Percentiles rank a stretch among this genome's conserved stretches.
Conservation (phyloP, 2,113 vertebrate species). For the Burhinus oedicnemus region DNA sequence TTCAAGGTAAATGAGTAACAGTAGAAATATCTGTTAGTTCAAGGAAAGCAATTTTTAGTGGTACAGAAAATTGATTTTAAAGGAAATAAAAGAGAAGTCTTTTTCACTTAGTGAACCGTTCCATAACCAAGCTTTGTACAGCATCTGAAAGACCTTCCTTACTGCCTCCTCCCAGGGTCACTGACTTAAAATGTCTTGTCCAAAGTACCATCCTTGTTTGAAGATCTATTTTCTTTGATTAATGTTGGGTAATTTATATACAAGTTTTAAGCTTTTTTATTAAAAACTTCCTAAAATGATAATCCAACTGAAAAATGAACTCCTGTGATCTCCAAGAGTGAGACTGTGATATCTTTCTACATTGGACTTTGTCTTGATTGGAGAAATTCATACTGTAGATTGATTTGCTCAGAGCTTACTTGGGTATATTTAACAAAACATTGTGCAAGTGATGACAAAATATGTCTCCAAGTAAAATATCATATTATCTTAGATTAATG, state of each 20-base stretch:
- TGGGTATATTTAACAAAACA: not conserved
- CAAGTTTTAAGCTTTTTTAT: not conserved
- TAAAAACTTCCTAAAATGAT: not conserved
- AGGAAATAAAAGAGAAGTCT: not conserved
- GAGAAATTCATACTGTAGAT: not conserved
- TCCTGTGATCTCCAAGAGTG: not conserved
- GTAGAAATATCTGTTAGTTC: not conserved
- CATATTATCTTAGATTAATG: slow-evolving; percentile 12
- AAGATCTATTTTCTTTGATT: not conserved
- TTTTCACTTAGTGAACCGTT: not conserved
- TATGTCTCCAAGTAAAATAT: slow-evolving; percentile 12
- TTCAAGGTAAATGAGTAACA: not conserved
- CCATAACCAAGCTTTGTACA: not conserved
- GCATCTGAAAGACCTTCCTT: not conserved
- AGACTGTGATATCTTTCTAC: not conserved
- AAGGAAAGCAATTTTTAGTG: not conserved
- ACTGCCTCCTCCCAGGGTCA: not conserved
- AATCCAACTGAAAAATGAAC: not conserved
- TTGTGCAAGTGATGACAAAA: slow-evolving; percentile 45
- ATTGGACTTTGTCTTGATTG: not conserved
- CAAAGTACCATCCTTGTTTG: not conserved
- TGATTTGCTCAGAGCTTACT: not conserved
- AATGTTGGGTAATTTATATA: not conserved
- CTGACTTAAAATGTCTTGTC: not conserved
- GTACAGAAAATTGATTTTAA: not conserved